A percentile compares a stretch with the other conserved stretches of the same genome.
Conservation (phyloP, 1,140 invertebrate genomes). For the Chelonus insularis region DNA sequence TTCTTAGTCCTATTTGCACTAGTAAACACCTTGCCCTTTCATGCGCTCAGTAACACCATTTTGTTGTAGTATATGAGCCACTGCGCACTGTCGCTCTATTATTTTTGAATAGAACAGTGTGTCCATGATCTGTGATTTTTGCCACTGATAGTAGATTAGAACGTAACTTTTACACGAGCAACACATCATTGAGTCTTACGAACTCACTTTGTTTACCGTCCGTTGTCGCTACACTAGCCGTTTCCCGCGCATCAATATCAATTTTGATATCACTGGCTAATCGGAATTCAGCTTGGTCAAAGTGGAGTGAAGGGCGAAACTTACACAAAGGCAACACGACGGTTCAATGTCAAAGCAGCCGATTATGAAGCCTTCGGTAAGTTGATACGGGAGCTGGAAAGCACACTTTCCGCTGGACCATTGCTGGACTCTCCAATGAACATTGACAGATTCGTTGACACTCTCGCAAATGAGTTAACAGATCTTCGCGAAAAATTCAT, state of each 20-base stretch:
- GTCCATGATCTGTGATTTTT: constrained; percentile 24
- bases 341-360: too few relatives aligned
- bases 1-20: not conserved
- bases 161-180: constrained; percentile 15
- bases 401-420: too few relatives aligned
- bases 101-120: constrained; percentile 23
- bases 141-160: constrained; percentile 19
- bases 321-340: too few relatives aligned
- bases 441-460: too few relatives aligned
- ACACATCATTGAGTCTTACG: constrained; percentile 5
- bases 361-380: too few relatives aligned
- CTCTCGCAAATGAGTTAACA: too few relatives aligned
- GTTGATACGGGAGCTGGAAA: too few relatives aligned
- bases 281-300: too few relatives aligned
- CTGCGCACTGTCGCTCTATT: constrained; percentile 12
- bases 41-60: not conserved
- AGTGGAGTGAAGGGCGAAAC: too few relatives aligned
- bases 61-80: not conserved
- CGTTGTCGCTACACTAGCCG: not conserved
- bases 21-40: not conserved
- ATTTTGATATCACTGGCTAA: not conserved
- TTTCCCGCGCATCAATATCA: not conserved
- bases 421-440: too few relatives aligned
- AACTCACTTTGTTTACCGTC: constrained; percentile 11
- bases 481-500: too few relatives aligned